Evolutionary conservation across 2,113 vertebrate species (phyloP), one percentile per base, ranked within the genome.

Genomic region (Upupa epops): DNA sequence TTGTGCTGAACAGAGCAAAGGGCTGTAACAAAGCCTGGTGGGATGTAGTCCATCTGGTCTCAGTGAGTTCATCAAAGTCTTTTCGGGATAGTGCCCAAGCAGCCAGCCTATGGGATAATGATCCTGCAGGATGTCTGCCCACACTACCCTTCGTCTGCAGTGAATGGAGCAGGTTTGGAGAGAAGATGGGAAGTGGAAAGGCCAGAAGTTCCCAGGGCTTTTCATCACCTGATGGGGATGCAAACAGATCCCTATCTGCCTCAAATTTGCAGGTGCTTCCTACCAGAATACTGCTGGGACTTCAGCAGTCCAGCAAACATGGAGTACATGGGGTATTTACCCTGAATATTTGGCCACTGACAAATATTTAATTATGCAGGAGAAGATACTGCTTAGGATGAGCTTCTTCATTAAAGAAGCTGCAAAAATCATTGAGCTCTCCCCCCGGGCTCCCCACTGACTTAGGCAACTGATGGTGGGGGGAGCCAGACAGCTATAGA

Each of bases 351-450:
- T 73, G 81, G 69, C 59, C 68, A 32, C 73, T 95, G 64, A 31
- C 71, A 91, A 91, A 90, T 83, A 95, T 83, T 94, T 93, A 89
- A 90, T 90, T 90, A 71, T 68, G 46, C 65, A 81, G 58, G 34
- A 34, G 24, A 92, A 87, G 64, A 52, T 40, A 81, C 21, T 71
- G 73, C 89, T 82, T 77, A 91, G 83, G 48, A 68, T 61, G 93
- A 83, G 77, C 79, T 95, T 74, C 60, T 93, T 95, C 88, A 85
- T 83, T 90, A 94, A 94, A 69, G 87, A 90, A 91, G 59, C 73
- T 83, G 74, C 73, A 90, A 64, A 91, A 94, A 92, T 56, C 56
- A 48, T 60, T 70, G 40, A 1, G 4, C 32, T 89, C 73, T 93
- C 22, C 92, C 89, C 31, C 8, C 31, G 28, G 71, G 83, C 80